These are phyloP conservation scores for Zygaena filipendulae DNA, from an alignment of 2,888 invertebrate species.

Conservation along the genomic window DNA sequence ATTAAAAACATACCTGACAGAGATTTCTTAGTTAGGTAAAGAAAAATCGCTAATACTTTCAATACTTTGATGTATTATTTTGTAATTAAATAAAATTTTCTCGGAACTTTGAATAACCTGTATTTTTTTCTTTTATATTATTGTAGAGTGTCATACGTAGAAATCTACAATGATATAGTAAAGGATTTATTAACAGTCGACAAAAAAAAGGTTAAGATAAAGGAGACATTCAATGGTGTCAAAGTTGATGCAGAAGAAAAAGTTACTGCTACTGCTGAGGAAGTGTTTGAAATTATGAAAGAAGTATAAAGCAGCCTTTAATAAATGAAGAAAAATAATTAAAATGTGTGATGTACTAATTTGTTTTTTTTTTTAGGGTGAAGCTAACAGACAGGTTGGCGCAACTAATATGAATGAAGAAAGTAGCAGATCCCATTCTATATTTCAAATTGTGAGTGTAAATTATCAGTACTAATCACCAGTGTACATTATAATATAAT, in stretches of 20 bases:
- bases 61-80: conserved; percentile 1
- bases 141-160: conserved; percentile 83
- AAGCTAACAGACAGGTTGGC: conserved; percentile 77
- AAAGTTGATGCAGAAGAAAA: conserved; percentile 73
- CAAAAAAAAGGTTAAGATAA: conserved; percentile 71
- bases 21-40: conserved; percentile 78
- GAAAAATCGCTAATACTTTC: background rate
- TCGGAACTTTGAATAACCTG: no score
- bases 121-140: background rate
- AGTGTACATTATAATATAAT: background rate
- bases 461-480: background rate
- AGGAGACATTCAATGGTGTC: conserved; percentile 72
- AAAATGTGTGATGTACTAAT: no score
- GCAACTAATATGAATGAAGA: conserved; percentile 89
- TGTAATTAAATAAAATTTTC: conserved; percentile 2
- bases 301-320: no score
- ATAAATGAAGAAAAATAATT: no score
- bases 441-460: conserved; percentile 87
- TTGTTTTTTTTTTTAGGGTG: conserved; percentile 67
- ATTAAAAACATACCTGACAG: conserved; percentile 72
- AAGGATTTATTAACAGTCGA: conserved; percentile 76
- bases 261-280: conserved; percentile 71
- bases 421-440: conserved; percentile 90
- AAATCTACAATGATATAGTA: conserved; percentile 89
- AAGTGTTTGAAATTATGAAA: conserved; percentile 69